Conservation (phyloP, 1,140 invertebrate species). For the Zaprionus africanus region DNA sequence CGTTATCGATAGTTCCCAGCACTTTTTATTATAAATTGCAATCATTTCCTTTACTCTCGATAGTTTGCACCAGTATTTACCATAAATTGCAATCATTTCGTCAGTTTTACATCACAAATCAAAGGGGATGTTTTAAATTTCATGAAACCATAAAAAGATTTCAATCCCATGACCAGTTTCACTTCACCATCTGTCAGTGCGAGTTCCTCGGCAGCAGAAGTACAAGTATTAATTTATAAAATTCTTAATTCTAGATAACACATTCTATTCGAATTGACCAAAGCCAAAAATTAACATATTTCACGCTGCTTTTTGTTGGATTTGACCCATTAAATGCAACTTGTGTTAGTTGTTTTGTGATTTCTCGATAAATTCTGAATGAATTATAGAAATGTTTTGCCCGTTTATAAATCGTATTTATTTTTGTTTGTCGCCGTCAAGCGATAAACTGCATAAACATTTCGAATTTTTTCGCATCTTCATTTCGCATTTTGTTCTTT, state of each 20-base stretch:
- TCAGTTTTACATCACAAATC: neutral
- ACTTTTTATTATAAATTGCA: neutral
- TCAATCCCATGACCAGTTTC: neutral
- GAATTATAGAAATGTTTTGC: slow-evolving; percentile 13
- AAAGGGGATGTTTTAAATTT: neutral
- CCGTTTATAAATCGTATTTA: slow-evolving; percentile 59
- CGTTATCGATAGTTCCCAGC: neutral
- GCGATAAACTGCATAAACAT: slow-evolving; percentile 63
- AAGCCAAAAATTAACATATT: slow-evolving; percentile 12
- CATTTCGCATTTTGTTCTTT: slow-evolving; percentile 4
- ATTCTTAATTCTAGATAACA: slow-evolving; percentile 2
- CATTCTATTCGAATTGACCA: slow-evolving; percentile 7
- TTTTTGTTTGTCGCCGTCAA: slow-evolving; percentile 54
- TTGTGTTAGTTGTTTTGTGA: slow-evolving; percentile 12
- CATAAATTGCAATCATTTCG: neutral
- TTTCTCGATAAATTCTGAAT: neutral
- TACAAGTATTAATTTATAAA: slow-evolving; percentile 21
- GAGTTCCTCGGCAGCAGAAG: neutral
- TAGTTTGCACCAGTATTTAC: neutral
- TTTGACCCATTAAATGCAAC: neutral
- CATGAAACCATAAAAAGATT: neutral
- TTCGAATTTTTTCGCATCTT: slow-evolving; percentile 59
- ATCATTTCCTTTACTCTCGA: neutral
- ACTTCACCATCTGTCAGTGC: neutral
- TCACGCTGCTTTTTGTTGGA: neutral